phyloP scores from a whole-genome alignment of 37 sponge, comb jelly and placozoan species.

The Diacarnus erythraeanus region DNA sequence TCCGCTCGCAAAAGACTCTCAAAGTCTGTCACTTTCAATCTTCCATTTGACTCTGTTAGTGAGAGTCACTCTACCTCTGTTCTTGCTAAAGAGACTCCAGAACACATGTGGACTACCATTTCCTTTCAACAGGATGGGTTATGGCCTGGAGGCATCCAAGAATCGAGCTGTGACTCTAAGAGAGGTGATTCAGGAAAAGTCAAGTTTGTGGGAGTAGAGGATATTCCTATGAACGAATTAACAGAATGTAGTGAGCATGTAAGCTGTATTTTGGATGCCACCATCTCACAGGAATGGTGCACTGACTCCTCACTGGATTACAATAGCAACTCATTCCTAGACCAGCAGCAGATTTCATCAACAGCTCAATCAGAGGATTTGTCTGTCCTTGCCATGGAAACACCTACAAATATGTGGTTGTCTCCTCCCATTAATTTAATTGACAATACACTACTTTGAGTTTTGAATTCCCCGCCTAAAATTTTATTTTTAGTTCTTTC shows the following conservation, averaged over 20 bases:
- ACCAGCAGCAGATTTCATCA: too few species aligned
- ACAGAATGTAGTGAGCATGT: not conserved
- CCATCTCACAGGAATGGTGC: too few species aligned
- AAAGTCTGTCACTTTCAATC: not conserved
- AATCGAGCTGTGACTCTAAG: not conserved
- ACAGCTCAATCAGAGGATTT: too few species aligned
- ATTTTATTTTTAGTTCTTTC: not conserved
- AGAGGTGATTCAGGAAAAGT: not conserved
- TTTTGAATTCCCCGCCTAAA: too few species aligned
- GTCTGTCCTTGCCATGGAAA: slow-evolving; percentile 16
- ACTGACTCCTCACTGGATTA: too few species aligned
- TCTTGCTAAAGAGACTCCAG: slow-evolving; percentile 13
- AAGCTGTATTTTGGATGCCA: too few species aligned
- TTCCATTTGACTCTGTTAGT: not conserved
- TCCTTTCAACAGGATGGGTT: not conserved
- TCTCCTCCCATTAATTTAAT: slow-evolving; percentile 3
- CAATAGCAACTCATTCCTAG: too few species aligned
- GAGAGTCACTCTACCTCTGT: not conserved
- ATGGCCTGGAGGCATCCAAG: too few species aligned
- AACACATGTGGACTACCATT: not conserved
- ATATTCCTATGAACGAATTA: not conserved
- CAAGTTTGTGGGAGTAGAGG: not conserved
- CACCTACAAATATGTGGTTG: slow-evolving; percentile 11
- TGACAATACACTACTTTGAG: not conserved
- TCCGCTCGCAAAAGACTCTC: not conserved